These are phyloP conservation scores for Phrynosoma platyrhinos DNA, from an alignment of 2,113 vertebrate species.

Conservation along the genomic window DNA sequence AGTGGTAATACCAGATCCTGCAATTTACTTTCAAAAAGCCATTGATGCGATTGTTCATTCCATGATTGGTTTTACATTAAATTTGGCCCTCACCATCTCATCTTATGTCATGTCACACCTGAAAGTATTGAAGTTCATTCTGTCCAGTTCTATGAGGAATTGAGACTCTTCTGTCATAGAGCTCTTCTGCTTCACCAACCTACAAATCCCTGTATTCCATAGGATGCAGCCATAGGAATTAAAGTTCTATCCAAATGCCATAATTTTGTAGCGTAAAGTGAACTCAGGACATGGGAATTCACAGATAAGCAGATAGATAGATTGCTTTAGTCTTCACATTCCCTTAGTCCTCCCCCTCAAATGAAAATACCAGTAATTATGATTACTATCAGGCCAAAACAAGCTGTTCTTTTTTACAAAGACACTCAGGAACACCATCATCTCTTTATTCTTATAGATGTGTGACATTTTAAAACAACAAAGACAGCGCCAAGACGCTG, in stretches of 20 bases:
- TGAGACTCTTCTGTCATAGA: too few relatives aligned
- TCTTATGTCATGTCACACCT: too few relatives aligned
- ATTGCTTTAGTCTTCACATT: neutral
- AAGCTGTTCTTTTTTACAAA: constrained; percentile 8
- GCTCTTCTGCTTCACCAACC: too few relatives aligned
- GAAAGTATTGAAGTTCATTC: too few relatives aligned
- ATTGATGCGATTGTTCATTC: neutral
- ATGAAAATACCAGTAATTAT: neutral
- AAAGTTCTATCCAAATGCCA: too few relatives aligned
- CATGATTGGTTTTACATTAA: neutral
- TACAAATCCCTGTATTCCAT: too few relatives aligned
- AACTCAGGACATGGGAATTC: neutral
- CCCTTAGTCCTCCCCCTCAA: neutral
- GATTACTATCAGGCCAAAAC: neutral
- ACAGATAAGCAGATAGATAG: neutral
- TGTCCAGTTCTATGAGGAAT: too few relatives aligned
- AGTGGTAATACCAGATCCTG: too few relatives aligned
- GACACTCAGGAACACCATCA: neutral
- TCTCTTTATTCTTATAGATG: neutral
- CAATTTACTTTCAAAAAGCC: neutral
- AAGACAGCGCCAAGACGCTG: neutral
- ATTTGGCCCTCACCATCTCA: neutral
- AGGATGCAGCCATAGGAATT: too few relatives aligned
- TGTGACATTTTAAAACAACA: neutral
- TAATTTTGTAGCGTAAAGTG: too few relatives aligned